Base-by-base conservation (phyloP, 2,113 vertebrate genomes). In the Castor canadensis region DNA sequence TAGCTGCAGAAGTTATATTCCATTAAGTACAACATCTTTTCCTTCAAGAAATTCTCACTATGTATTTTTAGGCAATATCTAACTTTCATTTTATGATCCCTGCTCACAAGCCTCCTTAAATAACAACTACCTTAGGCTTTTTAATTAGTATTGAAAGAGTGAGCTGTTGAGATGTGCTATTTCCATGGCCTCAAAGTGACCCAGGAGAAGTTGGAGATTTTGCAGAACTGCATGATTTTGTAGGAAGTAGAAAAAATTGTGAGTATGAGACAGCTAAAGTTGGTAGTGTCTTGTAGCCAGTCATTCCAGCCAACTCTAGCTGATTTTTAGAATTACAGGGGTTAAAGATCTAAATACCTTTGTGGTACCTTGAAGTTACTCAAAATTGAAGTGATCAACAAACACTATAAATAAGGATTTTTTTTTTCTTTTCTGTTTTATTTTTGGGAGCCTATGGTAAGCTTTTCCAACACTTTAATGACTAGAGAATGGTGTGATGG, bases 11-110 rank as follows among this genome's bases (percentile, higher is more conserved):
- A 80, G 32, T 52, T 67, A 62, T 67, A 69, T 89, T 40, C n/a
- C 40, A 85, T 90, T 87, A 92, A 93, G 16, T 58, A 15, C 30
- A 81, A 80, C 56, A 75, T 24, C 13, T 4, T 85, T 87, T 73
- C 45, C 58, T 89, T 62, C 49, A 80, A 97, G n/a, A 62, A 58
- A 62, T 62, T 45, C 19, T 38, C 43, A 71, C 58, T 83, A 24
- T n/a, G 52, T 47, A 43, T 47, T 80, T 92, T 52, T 85, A 83
- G 35, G 6, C 30, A 79, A n/a, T 32, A 72, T 47, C 47, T 80
- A 45, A 80, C 67, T 62, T 91, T 92, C 26, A 28, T 92, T 81
- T 75, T 56, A 26, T 49, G 56, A 73, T 19, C 30, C 22, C 11
- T 81, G 5, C 5, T 90, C 35, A 15, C 26, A 11, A 43, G 43